Evolutionary conservation across 2,888 invertebrate species (phyloP).

Genomic region (Pristionchus entomophagus): DNA sequence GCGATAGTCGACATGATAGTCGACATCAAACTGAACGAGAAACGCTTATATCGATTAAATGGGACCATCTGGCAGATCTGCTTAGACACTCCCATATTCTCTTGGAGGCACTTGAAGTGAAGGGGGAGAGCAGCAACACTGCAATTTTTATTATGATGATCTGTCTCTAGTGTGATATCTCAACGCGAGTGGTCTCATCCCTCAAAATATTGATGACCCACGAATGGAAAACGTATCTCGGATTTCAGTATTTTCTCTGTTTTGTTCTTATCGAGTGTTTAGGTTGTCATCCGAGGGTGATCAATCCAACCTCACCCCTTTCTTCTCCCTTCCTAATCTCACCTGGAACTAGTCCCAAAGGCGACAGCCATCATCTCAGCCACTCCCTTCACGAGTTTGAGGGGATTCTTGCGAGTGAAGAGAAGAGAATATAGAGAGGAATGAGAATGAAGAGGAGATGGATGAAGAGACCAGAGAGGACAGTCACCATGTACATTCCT

Average conservation of each 20-base stretch:
- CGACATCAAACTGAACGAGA: conserved; percentile 27
- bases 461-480: conserved; percentile 29
- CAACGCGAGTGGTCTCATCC: too few relatives aligned
- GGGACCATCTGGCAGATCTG: conserved; percentile 32
- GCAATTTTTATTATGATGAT: not conserved
- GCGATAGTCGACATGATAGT: conserved; percentile 43
- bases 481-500: conserved; percentile 40
- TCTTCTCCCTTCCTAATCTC: too few relatives aligned
- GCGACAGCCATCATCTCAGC: conserved; percentile 42
- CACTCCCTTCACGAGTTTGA: conserved; percentile 33
- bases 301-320: not conserved
- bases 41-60: not conserved
- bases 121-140: conserved; percentile 41
- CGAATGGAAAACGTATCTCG: not conserved
- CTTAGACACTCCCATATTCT: conserved; percentile 35
- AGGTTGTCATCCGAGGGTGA: too few relatives aligned
- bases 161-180: too few relatives aligned
- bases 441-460: conserved; percentile 38
- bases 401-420: conserved; percentile 29
- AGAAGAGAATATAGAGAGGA: conserved; percentile 16
- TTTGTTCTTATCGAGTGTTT: too few relatives aligned
- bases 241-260: too few relatives aligned
- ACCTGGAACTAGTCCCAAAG: conserved; percentile 46
- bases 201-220: not conserved
- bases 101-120: conserved; percentile 38